Percentiles rank a stretch among this genome's conserved stretches.
Evolutionary conservation across 2,797 vertebrate genomes (phyloP).

Genomic region (Pelochelys cantorii): DNA sequence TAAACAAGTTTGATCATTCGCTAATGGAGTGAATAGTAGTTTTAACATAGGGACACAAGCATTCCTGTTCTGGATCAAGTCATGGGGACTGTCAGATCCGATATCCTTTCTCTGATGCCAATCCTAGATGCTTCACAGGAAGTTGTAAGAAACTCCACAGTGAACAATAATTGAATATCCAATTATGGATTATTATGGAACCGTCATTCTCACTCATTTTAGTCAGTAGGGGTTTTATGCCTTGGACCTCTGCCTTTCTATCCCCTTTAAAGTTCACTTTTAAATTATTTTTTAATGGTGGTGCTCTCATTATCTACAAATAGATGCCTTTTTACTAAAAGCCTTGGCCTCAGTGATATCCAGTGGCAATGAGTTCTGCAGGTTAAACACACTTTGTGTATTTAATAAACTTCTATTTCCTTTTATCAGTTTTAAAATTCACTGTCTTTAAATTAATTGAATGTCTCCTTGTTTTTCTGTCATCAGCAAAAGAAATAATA

Average conservation of each 20-base stretch:
- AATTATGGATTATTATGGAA: not conserved
- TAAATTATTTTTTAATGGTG: accelerated
- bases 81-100: not conserved
- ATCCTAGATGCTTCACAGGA: not conserved
- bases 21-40: not conserved
- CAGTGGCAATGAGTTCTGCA: not conserved
- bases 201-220: not conserved
- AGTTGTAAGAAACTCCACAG: not conserved
- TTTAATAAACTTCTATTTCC: not conserved
- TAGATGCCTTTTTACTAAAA: not conserved
- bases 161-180: not conserved
- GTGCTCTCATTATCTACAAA: accelerated
- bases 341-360: not conserved
- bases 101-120: not conserved
- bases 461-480: accelerated
- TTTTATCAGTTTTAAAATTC: not conserved
- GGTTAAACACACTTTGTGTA: not conserved
- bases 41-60: not conserved
- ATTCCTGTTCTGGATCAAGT: not conserved
- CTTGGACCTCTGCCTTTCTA: accelerated
- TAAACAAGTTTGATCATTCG: too few relatives aligned
- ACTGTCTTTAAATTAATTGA: accelerated
- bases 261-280: accelerated
- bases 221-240: accelerated
- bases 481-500: not conserved